Evolutionary conservation across 2,113 vertebrate species (phyloP).

Genomic region (Procavia capensis): DNA sequence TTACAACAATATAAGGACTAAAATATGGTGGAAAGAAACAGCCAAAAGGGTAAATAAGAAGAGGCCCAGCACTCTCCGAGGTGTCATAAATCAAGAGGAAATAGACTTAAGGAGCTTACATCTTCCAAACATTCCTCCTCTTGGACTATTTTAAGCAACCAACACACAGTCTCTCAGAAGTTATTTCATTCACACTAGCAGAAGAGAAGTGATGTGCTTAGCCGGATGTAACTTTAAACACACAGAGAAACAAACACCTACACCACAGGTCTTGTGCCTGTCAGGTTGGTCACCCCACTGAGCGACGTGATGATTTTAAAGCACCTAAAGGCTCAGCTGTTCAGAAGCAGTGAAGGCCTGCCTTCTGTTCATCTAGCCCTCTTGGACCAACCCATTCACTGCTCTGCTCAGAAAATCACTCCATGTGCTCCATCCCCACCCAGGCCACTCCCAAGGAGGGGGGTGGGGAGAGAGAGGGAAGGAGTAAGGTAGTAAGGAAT

Average conservation of each 20-base stretch:
- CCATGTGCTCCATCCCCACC: not conserved
- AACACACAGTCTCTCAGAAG: constrained; percentile 50
- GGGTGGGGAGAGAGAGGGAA: not conserved
- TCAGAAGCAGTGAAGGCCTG: not conserved
- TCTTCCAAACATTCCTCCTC: constrained; percentile 74
- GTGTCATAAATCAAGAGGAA: constrained; percentile 74
- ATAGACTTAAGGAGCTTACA: constrained; percentile 44
- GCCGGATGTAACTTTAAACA: constrained; percentile 27
- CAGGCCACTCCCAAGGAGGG: not conserved
- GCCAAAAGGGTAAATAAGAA: constrained; percentile 58
- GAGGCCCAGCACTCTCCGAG: not conserved
- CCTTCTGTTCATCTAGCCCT: not conserved
- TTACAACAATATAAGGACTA: not conserved
- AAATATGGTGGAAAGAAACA: constrained; percentile 56
- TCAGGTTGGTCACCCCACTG: not conserved
- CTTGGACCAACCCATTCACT: constrained; percentile 24
- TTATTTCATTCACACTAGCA: constrained; percentile 67
- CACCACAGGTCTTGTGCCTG: not conserved
- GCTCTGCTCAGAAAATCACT: constrained; percentile 55
- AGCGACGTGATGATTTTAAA: constrained; percentile 22
- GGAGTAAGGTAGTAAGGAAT: not conserved
- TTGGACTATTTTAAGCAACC: constrained; percentile 75
- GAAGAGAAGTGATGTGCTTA: not conserved
- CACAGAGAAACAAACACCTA: not conserved
- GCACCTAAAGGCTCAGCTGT: not conserved